These are phyloP conservation scores for Porites lobata DNA, from an alignment of 92 coral and sea anemone genomes.

Conservation along the genomic window DNA sequence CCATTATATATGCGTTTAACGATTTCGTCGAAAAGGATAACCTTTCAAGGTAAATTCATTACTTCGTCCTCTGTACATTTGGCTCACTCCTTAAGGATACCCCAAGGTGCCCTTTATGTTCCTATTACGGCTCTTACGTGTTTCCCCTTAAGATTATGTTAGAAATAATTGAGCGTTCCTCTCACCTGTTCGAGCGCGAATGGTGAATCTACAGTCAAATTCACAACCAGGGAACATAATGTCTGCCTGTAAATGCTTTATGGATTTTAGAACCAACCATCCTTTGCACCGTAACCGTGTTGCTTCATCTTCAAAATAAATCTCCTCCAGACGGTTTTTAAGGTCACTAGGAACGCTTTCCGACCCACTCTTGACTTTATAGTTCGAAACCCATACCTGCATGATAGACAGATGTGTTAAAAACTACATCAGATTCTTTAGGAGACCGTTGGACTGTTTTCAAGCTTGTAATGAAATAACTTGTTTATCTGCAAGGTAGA, in stretches of 20 bases:
- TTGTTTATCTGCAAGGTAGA: too few species aligned
- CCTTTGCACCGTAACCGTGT: not conserved
- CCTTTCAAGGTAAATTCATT: too few species aligned
- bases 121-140: too few species aligned
- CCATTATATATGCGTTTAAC: too few species aligned
- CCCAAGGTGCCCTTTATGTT: too few species aligned
- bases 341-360: slow-evolving; percentile 20
- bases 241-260: not conserved
- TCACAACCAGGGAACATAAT: not conserved
- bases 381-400: slow-evolving; percentile 31
- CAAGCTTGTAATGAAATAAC: too few species aligned
- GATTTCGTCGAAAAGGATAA: too few species aligned
- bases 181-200: not conserved
- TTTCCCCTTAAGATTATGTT: too few species aligned
- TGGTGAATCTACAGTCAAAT: not conserved
- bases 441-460: too few species aligned
- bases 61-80: too few species aligned
- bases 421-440: not conserved
- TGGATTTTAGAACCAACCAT: not conserved
- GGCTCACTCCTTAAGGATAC: too few species aligned
- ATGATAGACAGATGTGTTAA: not conserved
- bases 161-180: not conserved
- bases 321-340: slow-evolving; percentile 17
- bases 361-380: not conserved
- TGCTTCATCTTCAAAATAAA: slow-evolving; percentile 20